A percentile compares a stretch with the other conserved stretches of the same genome.
phyloP scores from a whole-genome alignment of 2,797 vertebrate genomes.

The Staurois parvus region DNA sequence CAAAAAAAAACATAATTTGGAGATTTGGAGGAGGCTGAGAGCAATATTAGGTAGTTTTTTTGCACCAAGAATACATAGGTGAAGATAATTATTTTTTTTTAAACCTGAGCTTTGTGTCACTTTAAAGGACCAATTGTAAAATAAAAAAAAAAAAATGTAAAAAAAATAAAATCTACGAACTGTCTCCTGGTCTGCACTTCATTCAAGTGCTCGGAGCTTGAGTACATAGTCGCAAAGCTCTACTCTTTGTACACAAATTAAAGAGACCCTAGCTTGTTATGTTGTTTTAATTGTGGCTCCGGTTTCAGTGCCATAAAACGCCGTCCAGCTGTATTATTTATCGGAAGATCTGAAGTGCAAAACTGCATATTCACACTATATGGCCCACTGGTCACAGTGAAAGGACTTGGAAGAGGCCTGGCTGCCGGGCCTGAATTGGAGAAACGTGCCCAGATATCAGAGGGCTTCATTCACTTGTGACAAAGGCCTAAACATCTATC shows the following conservation, averaged over 20 bases:
- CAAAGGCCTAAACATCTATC: conserved; percentile 56
- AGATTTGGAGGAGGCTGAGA: no score
- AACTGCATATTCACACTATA: conserved; percentile 53
- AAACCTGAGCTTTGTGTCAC: no score
- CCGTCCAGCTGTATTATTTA: conserved; percentile 52
- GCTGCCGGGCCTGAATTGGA: conserved; percentile 37
- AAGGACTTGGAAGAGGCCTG: conserved; percentile 32
- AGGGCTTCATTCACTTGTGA: conserved; percentile 39
- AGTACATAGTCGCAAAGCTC: conserved; percentile 1
- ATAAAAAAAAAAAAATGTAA: no score
- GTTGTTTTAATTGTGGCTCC: conserved; percentile 51
- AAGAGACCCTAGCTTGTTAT: conserved; percentile 18
- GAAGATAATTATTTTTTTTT: no score
- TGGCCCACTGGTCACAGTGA: neutral
- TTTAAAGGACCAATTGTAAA: no score
- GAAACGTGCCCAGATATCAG: conserved; percentile 49
- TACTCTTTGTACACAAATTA: conserved; percentile 23
- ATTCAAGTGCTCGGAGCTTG: neutral
- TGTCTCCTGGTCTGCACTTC: neutral
- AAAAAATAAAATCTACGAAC: no score
- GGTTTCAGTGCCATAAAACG: conserved; percentile 37
- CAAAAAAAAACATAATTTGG: no score
- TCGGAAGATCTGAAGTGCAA: conserved; percentile 48
- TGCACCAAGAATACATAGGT: no score
- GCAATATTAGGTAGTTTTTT: no score